Evolutionary conservation across 2,888 invertebrate species (phyloP).

Genomic region (Metallyticus violacea): DNA sequence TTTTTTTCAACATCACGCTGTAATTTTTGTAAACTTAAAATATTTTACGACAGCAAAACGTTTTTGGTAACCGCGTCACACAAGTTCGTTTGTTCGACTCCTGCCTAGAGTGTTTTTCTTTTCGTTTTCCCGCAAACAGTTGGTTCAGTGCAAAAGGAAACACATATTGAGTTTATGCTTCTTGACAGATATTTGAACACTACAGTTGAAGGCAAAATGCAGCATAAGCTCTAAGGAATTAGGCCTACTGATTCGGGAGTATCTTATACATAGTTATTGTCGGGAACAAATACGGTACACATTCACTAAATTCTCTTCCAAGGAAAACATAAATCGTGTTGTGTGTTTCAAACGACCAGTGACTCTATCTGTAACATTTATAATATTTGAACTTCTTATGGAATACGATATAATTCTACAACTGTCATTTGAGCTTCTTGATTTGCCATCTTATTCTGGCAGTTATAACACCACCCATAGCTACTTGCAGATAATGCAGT

Average conservation of each 20-base stretch:
- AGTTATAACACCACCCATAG: no score
- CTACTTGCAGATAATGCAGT: no score
- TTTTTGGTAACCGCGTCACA: no score
- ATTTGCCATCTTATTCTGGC: background rate
- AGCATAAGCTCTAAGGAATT: no score
- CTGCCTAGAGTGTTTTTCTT: no score
- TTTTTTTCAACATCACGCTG: no score
- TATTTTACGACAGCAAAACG: no score
- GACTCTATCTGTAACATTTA: background rate
- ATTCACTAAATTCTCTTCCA: background rate
- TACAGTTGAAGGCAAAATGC: background rate
- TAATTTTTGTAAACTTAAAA: no score
- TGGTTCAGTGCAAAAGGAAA: background rate
- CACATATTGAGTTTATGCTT: background rate
- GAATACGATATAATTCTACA: background rate
- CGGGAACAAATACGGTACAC: background rate
- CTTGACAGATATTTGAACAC: background rate
- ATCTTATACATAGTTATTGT: background rate
- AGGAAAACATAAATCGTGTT: background rate
- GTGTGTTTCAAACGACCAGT: background rate
- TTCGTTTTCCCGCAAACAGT: no score
- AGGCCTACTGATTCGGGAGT: background rate
- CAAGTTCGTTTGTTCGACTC: no score
- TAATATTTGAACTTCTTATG: background rate
- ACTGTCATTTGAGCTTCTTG: background rate